A percentile compares a stretch with the other conserved stretches of the same genome.
Evolutionary conservation across 2,113 vertebrate genomes (phyloP).

Genomic region (Tyrannus savana): DNA sequence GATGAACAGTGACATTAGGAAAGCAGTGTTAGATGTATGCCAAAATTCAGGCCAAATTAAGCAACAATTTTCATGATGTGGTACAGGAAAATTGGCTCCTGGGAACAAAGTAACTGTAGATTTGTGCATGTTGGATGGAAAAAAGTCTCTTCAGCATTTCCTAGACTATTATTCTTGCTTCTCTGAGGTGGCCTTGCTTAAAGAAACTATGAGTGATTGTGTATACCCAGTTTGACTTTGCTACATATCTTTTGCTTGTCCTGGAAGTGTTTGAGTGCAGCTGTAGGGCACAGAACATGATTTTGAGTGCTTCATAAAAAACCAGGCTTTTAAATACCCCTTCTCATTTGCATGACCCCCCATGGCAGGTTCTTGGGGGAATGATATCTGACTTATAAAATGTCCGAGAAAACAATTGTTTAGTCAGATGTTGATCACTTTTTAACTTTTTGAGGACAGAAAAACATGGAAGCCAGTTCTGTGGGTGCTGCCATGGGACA

Average conservation of each 20-base stretch:
- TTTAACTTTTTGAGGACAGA: neutral
- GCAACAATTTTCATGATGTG: neutral
- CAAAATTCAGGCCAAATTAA: neutral
- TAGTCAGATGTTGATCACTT: neutral
- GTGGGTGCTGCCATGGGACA: rapidly evolving
- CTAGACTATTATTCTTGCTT: neutral
- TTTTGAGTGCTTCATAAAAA: neutral
- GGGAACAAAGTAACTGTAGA: neutral
- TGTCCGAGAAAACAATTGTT: neutral
- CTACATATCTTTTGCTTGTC: neutral
- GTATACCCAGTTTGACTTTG: neutral
- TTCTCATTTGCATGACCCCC: neutral
- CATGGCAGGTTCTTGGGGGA: neutral
- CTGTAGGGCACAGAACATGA: neutral
- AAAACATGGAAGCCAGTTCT: rapidly evolving
- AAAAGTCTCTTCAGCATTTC: neutral
- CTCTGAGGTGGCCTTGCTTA: neutral
- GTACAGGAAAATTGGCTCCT: neutral
- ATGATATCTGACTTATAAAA: neutral
- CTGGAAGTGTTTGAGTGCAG: neutral
- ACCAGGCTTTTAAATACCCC: neutral
- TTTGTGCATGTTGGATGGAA: neutral
- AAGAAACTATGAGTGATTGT: neutral
- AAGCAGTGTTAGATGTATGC: neutral
- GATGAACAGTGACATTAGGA: neutral